phyloP scores from a whole-genome alignment of 2,113 vertebrate species.

The human (Homo sapiens) region GRCh38 chr4:95889001-95889500 shows the following conservation, averaged over 20 bases:
- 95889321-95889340: not conserved
- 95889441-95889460: not conserved
- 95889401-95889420: not conserved
- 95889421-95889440: not conserved
- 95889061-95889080: constrained; percentile 43
- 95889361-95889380: not conserved
- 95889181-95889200: not conserved
- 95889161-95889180: constrained; percentile 5
- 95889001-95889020: constrained; percentile 30
- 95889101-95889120: constrained; percentile 11
- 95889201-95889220: not conserved
- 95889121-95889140: not conserved
- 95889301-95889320: not conserved
- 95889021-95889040: constrained; percentile 33
- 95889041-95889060: constrained; percentile 51
- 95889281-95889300: not conserved
- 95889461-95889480: not conserved
- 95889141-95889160: not conserved
- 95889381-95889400: not conserved
- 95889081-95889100: constrained; percentile 45
- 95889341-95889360: not conserved
- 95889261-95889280: not conserved
- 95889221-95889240: not conserved
- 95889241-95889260: not conserved
- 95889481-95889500: not conserved